Evolutionary conservation across 2,888 invertebrate genomes (phyloP), one percentile per base, ranked within the genome.

Genomic region (Eupelmus urozonus): DNA sequence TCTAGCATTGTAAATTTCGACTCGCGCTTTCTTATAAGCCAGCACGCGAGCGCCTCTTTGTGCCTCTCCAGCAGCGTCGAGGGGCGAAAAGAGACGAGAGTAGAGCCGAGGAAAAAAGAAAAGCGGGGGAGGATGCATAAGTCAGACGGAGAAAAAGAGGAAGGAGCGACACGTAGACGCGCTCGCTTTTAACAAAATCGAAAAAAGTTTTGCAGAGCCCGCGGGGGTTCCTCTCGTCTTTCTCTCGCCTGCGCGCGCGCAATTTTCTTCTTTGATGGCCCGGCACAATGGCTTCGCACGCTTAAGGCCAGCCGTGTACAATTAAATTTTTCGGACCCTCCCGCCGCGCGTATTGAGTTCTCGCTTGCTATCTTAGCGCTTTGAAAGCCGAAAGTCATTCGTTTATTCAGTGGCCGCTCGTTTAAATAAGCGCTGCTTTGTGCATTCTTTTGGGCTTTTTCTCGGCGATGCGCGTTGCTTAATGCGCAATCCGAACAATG

Each of bases 171-270:
- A n/a, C n/a, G n/a, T n/a, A n/a, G n/a, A n/a, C n/a, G n/a, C n/a
- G 18, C 20, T 59, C 53, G 71, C 65, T 71, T 76, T 77, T 74
- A 57, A 70, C 73, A 73, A 79, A 75, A 75, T 78, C 67, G 75
- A 66, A 71, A 77, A 76, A 80, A 78, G 71, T 78, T 75, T 69
- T 62, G 60, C 72, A 34, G 59, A 74, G 18, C 51, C 70, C 18
- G 18, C 40, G 27, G 72, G 59, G 67, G 53, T 13, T 13, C 4
- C 23, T 29, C 23, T 59, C 25, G 13, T 9, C 53, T 11, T 18
- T 57, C 20, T 57, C 57, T 66, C 55, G 7, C 9, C 40, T 57
- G 25, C 55, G 27, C 49, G 9, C 20, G 34, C 55, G 73, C 67
- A 59, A 78, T 73, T 73, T 73, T 77, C 72, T 59, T 65, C 51